Percentiles rank a stretch among this genome's conserved stretches.
phyloP scores from a whole-genome alignment of 2,797 vertebrate species.

The Melanotaenia boesemani region DNA sequence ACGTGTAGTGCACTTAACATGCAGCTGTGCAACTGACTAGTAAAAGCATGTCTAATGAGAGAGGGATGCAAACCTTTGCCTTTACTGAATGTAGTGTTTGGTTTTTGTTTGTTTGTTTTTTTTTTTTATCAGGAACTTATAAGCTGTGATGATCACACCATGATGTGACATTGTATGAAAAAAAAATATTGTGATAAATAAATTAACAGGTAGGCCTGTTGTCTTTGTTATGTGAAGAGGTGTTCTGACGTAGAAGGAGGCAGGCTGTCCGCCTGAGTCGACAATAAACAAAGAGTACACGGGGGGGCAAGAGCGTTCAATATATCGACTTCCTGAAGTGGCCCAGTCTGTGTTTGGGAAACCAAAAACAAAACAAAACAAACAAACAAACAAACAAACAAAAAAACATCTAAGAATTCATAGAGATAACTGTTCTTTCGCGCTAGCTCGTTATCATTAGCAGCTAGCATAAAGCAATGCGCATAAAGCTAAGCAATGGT shows the following conservation, averaged over 20 bases:
- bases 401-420: neutral
- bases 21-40: no score
- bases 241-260: neutral
- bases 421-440: neutral
- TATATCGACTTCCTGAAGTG: neutral
- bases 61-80: neutral
- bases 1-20: neutral
- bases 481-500: neutral
- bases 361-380: no score
- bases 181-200: neutral
- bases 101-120: no score
- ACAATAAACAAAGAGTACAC: slow-evolving; percentile 9
- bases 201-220: neutral
- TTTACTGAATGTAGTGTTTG: neutral
- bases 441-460: neutral
- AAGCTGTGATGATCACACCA: no score
- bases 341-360: neutral
- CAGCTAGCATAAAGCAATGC: neutral
- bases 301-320: neutral
- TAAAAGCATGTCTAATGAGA: no score
- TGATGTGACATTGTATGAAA: no score
- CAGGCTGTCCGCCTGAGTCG: neutral
- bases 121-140: no score
- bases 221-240: neutral
- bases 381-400: neutral